phyloP scores from a whole-genome alignment of 2,888 invertebrate genomes.

The Uloborus plumipes region DNA sequence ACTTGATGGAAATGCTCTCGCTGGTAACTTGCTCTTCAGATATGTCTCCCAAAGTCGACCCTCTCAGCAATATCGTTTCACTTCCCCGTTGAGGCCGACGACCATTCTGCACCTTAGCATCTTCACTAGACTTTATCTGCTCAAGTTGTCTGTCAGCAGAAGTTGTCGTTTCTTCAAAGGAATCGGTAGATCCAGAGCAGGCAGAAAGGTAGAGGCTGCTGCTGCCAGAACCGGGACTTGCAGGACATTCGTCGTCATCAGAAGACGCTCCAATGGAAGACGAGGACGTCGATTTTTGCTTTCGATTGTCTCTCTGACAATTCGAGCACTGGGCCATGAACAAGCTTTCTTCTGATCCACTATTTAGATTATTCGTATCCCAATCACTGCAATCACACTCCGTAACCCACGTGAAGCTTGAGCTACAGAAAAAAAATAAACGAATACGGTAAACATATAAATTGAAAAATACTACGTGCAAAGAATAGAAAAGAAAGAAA shows the following conservation, averaged over 20 bases:
- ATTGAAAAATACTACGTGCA: too few species aligned
- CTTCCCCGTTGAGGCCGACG: slow-evolving; percentile 23
- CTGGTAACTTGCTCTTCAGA: slow-evolving; percentile 40
- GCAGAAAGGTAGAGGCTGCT: slow-evolving; percentile 60
- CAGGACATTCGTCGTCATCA: slow-evolving; percentile 16
- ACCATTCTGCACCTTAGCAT: neutral
- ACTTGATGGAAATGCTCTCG: slow-evolving; percentile 39
- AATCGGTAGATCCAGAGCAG: slow-evolving; percentile 56
- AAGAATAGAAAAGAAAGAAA: too few species aligned
- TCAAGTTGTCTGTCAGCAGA: neutral
- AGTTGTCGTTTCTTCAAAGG: slow-evolving; percentile 33
- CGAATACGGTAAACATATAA: neutral
- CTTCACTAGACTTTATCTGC: neutral
- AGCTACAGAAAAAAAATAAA: slow-evolving; percentile 35
- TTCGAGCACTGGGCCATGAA: slow-evolving; percentile 32
- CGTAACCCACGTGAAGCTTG: slow-evolving; percentile 62
- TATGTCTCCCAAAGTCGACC: slow-evolving; percentile 30
- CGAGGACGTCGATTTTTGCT: slow-evolving; percentile 18
- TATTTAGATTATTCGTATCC: slow-evolving; percentile 30
- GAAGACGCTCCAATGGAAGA: slow-evolving; percentile 20
- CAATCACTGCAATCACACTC: slow-evolving; percentile 64
- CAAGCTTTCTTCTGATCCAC: slow-evolving; percentile 38
- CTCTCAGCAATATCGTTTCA: slow-evolving; percentile 20
- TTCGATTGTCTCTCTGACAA: slow-evolving; percentile 11
- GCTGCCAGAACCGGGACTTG: slow-evolving; percentile 18